A percentile compares a stretch with the other conserved stretches of the same genome.
These are phyloP conservation scores for Lepidochrysops patricia DNA, from an alignment of 2,888 invertebrate species.

Conservation along the genomic window DNA sequence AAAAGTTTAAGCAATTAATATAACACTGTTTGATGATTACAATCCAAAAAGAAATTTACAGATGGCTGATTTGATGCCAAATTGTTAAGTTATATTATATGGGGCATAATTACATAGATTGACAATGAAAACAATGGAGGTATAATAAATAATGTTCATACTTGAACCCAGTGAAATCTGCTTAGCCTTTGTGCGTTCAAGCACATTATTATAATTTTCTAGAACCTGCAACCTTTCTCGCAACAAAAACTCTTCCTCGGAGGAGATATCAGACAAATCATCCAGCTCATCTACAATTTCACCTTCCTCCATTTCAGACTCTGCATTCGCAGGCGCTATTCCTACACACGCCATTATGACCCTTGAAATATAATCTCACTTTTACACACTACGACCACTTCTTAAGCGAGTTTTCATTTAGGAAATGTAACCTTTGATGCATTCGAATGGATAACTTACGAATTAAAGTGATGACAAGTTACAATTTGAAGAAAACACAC, in stretches of 20 bases:
- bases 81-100: no score
- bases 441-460: not conserved
- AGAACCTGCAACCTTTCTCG: constrained; percentile 59
- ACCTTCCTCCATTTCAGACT: constrained; percentile 68
- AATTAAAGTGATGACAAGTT: not conserved
- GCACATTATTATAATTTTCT: constrained; percentile 65
- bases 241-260: constrained; percentile 62
- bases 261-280: constrained; percentile 64
- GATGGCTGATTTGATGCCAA: no score
- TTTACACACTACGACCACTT: not conserved
- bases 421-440: not conserved
- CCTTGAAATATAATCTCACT: not conserved
- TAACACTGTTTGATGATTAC: not conserved
- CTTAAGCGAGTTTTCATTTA: not conserved
- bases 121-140: not conserved
- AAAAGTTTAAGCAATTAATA: constrained; percentile 33
- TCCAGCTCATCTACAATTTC: constrained; percentile 63
- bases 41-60: no score
- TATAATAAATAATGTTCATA: constrained; percentile 24
- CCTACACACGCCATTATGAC: constrained; percentile 44
- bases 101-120: no score
- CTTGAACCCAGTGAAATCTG: constrained; percentile 40
- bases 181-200: constrained; percentile 65
- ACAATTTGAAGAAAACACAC: not conserved
- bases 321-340: constrained; percentile 37